Evolutionary conservation across 2,888 invertebrate genomes (phyloP).

Genomic region (Sipha maydis): DNA sequence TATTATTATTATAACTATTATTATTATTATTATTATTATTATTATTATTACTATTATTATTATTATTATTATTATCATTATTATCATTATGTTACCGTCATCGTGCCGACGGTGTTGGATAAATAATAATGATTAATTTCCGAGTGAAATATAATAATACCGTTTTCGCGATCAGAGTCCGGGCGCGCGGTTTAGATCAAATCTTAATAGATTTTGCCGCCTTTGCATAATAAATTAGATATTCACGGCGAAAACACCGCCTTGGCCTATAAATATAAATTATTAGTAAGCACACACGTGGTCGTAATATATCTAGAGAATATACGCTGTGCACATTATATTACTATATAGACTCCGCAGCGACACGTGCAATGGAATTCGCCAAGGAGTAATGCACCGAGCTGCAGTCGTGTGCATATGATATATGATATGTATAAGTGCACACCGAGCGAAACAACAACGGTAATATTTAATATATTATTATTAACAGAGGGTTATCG

Average conservation of each 20-base stretch:
- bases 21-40: no score
- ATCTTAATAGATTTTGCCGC: constrained; percentile 28
- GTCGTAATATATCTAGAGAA: background rate
- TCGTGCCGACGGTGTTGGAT: background rate
- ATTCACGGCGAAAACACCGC: background rate
- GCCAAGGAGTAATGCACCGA: background rate
- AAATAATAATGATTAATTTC: constrained; percentile 15
- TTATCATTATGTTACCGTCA: background rate
- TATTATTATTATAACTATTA: background rate
- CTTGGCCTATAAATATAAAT: constrained; percentile 38
- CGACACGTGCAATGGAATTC: background rate
- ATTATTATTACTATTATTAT: background rate
- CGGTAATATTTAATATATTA: background rate
- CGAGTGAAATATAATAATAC: background rate
- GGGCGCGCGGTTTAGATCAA: background rate
- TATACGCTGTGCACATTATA: background rate
- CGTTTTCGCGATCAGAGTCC: background rate
- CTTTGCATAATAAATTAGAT: constrained; percentile 20
- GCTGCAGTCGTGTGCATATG: background rate
- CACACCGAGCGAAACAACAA: background rate
- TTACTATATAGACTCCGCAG: background rate
- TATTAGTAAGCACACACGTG: background rate
- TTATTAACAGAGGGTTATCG: background rate
- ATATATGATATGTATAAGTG: background rate
- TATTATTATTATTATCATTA: no score